Evolutionary conservation across 1,140 invertebrate species (phyloP).

Genomic region (Orius insidiosus): DNA sequence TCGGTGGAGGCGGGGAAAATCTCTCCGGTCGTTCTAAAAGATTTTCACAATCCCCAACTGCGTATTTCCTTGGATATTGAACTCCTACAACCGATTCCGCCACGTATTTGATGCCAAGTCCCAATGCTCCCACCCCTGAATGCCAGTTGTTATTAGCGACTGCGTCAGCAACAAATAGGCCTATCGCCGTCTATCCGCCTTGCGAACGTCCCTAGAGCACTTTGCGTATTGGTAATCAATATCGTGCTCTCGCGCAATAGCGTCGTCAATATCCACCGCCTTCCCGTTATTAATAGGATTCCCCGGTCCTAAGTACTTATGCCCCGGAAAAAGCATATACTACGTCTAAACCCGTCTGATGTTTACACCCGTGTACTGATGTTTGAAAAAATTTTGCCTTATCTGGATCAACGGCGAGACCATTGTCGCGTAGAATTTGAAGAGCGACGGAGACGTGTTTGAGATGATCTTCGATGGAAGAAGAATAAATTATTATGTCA

Average conservation of each 20-base stretch:
- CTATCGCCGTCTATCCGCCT: not conserved
- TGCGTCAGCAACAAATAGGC: constrained; percentile 9
- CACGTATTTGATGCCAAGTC: constrained; percentile 9
- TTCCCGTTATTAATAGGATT: constrained; percentile 6
- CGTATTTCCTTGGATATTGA: constrained; percentile 4
- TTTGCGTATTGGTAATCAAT: constrained; percentile 9
- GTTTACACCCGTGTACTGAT: too few species aligned
- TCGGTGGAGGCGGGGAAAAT: too few species aligned
- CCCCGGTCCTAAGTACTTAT: constrained; percentile 11
- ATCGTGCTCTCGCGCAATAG: constrained; percentile 10
- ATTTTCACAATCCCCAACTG: too few species aligned
- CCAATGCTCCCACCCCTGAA: constrained; percentile 9
- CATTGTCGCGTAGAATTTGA: too few species aligned
- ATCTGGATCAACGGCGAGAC: too few species aligned
- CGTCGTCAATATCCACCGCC: constrained; percentile 7
- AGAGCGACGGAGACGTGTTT: too few species aligned
- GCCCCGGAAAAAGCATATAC: not conserved
- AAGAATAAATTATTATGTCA: too few species aligned
- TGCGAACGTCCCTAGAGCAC: constrained; percentile 1
- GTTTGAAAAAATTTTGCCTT: too few species aligned
- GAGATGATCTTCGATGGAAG: too few species aligned
- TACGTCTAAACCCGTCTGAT: too few species aligned
- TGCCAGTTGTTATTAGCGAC: constrained; percentile 10
- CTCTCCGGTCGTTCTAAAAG: too few species aligned
- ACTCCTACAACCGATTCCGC: constrained; percentile 7